Percentiles rank a stretch among this genome's conserved stretches.
These are phyloP conservation scores for Stegodyphus dumicola DNA, from an alignment of 1,140 invertebrate species.

Conservation along the genomic window DNA sequence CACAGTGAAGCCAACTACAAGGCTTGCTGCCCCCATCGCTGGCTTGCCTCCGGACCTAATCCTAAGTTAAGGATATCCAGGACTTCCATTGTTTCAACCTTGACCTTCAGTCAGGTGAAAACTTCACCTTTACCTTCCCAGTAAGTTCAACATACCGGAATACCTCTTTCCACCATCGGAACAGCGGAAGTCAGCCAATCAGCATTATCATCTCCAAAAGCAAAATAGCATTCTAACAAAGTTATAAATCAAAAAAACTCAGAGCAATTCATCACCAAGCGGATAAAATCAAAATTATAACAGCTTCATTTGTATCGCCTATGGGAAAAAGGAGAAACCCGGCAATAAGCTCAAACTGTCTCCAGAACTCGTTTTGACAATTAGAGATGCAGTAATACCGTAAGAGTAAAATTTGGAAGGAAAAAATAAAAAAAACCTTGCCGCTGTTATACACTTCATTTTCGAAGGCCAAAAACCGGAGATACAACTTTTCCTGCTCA, in stretches of 20 bases:
- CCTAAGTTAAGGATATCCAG: conserved; percentile 37
- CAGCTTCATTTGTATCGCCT: not conserved
- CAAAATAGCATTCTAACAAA: too few relatives aligned
- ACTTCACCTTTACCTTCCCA: not conserved
- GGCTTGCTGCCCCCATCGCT: conserved; percentile 54
- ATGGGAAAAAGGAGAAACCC: conserved; percentile 19
- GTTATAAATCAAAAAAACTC: too few relatives aligned
- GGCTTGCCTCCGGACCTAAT: conserved; percentile 52
- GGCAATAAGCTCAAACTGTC: not conserved
- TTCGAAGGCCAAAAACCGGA: conserved; percentile 46
- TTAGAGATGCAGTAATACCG: conserved; percentile 24
- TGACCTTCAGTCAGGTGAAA: not conserved
- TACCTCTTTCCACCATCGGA: conserved; percentile 12
- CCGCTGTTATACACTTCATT: not conserved
- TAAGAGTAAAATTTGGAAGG: not conserved
- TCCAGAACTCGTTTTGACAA: conserved; percentile 17
- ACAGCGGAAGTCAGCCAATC: too few relatives aligned
- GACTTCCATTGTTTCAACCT: conserved; percentile 7
- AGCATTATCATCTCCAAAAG: too few relatives aligned
- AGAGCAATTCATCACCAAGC: too few relatives aligned
- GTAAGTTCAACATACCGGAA: conserved; percentile 29
- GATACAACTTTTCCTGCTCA: conserved; percentile 28
- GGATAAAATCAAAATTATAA: too few relatives aligned
- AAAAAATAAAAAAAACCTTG: conserved; percentile 16
- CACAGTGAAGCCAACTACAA: conserved; percentile 52